Conservation (phyloP, 1,140 invertebrate genomes). For the Saccostrea glomerata region DNA sequence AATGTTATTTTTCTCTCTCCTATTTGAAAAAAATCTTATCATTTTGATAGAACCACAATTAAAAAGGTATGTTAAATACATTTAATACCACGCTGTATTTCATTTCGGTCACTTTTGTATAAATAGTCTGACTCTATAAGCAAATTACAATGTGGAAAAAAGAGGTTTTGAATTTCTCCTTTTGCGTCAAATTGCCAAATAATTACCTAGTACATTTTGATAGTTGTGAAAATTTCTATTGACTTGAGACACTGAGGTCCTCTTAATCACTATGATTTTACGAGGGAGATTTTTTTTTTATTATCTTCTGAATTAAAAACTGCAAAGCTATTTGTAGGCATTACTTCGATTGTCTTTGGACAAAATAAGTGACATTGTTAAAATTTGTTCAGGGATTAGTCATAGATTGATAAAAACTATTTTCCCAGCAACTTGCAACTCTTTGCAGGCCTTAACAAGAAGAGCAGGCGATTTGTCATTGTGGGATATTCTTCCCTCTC, state of each 20-base stretch:
- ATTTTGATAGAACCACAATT: conserved; percentile 16
- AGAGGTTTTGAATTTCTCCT: conserved; percentile 13
- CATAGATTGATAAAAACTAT: conserved; percentile 16
- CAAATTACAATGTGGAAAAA: not conserved
- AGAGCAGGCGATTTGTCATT: not conserved
- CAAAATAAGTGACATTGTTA: not conserved
- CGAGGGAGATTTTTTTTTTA: not conserved
- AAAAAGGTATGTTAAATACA: conserved; percentile 33
- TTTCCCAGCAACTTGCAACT: conserved; percentile 37
- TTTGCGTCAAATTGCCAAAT: conserved; percentile 20
- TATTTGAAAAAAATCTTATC: not conserved
- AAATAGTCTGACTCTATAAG: not conserved
- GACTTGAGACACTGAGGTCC: not conserved
- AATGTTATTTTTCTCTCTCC: not conserved
- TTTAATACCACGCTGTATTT: not conserved
- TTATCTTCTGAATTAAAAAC: not conserved
- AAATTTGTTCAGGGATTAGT: not conserved
- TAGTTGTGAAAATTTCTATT: not conserved
- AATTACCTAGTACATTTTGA: not conserved
- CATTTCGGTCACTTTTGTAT: not conserved
- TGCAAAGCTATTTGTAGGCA: not conserved
- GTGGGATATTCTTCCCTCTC: conserved; percentile 19
- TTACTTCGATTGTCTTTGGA: not conserved
- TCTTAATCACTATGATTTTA: not conserved
- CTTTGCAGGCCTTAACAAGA: conserved; percentile 12